A percentile compares a stretch with the other conserved stretches of the same genome.
Conservation (phyloP, 2,797 vertebrate species). For the Syngnathus acus region DNA sequence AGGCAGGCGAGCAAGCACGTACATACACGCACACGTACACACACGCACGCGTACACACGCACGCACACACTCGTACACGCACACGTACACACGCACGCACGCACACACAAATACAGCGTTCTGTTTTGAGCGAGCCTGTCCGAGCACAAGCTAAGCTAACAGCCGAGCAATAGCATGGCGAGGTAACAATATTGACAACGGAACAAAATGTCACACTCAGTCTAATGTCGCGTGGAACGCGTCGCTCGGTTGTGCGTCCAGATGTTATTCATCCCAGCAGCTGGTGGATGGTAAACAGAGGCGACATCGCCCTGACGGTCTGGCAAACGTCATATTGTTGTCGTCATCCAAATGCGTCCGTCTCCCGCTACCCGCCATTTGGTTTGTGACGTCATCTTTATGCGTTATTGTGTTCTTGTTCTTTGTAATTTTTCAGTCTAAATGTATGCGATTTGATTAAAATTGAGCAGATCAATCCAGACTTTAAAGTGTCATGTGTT, state of each 20-base stretch:
- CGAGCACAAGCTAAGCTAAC: neutral
- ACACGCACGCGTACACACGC: too few relatives aligned
- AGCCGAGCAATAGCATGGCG: neutral
- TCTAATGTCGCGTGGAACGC: neutral
- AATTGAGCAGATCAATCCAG: neutral
- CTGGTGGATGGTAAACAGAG: conserved; percentile 2
- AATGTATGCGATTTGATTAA: neutral
- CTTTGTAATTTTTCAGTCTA: neutral
- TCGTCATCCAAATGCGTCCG: conserved; percentile 23
- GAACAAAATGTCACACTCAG: neutral
- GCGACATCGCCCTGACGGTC: conserved; percentile 15
- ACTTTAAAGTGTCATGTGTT: neutral
- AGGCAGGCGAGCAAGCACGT: too few relatives aligned
- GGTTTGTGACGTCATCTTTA: neutral
- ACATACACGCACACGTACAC: too few relatives aligned
- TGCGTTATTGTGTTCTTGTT: neutral
- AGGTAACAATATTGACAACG: too few relatives aligned
- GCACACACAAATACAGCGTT: neutral
- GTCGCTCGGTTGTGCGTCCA: neutral
- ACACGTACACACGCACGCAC: neutral
- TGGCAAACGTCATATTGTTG: conserved; percentile 5
- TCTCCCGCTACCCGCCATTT: neutral
- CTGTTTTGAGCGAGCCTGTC: neutral
- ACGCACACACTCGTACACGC: neutral
- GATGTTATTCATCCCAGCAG: conserved; percentile 1